Base-by-base conservation (phyloP, 2,113 vertebrate species). In the Proterorhinus semilunaris region DNA sequence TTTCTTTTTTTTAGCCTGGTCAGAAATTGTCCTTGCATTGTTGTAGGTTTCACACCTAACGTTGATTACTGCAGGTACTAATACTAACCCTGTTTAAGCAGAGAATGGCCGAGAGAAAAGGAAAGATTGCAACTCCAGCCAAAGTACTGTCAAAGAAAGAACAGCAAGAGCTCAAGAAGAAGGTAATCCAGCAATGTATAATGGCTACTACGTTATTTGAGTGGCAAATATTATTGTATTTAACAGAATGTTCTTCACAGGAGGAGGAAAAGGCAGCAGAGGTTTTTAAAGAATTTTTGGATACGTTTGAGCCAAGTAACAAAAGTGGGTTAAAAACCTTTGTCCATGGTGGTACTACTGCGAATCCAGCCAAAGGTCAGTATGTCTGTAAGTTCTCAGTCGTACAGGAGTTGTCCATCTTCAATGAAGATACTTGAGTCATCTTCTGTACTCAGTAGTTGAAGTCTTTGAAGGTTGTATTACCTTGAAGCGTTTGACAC, bases 261-360 rank as follows among this genome's bases (percentile, higher is more conserved):
- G 93, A 94, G 54, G 90, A 93, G 75, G 92, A 93, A 78, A 94
- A 94, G 68, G 93, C 93, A 62, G 93, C 93, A 6, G 93, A 93
- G 64, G 92, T 94, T 52, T 94, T 93, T 85, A 93, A 94, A 79
- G 93, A 94, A 72, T 94, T 94, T 72, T 65, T 94, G 75, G 92
- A 93, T 1, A 92, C 93, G 0, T 94, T 94, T 70, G 93, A 94
- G 71, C 72, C 81, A 76, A 92, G 62, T n/a, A 79, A 92, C 63
- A 91, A 92, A 74, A 87, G 86, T 17, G 71, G 72, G 10, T 90
- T 87, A 45, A 94, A 94, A 84, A 94, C 92, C 0, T 94, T 94
- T 83, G 93, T 94, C n/a, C 92, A 90, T 7, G 93, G 93, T 2
- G 93, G 93, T 2, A 92, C 94, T 17, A 92, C 94, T 17, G 93